These are phyloP conservation scores for Cataglyphis cursor DNA, from an alignment of 2,888 invertebrate species.

Conservation along the genomic window DNA sequence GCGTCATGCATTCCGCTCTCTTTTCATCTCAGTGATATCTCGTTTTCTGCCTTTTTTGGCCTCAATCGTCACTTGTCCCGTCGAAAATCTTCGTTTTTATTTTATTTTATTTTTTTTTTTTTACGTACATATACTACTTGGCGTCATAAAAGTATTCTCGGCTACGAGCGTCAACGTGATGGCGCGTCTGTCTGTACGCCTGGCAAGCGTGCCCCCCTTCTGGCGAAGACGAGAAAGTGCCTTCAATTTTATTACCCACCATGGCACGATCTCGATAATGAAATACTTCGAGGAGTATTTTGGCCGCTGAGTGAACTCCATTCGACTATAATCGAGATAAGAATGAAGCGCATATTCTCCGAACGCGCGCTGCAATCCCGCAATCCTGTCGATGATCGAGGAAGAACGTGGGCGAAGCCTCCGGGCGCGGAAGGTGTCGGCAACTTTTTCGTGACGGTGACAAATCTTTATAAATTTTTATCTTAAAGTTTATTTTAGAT, in stretches of 20 bases:
- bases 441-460: conserved; percentile 43
- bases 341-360: conserved; percentile 65
- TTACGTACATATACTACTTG: conserved; percentile 67
- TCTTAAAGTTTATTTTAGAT: conserved; percentile 39
- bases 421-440: conserved; percentile 56
- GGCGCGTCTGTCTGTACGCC: conserved; percentile 17
- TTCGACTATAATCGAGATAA: conserved; percentile 79
- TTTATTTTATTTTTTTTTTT: conserved; percentile 42
- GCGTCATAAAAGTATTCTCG: conserved; percentile 69
- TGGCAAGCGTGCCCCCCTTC: conserved; percentile 27
- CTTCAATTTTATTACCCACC: conserved; percentile 80
- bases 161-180: conserved; percentile 53
- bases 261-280: conserved; percentile 80
- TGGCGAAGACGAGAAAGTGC: conserved; percentile 63
- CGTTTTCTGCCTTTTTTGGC: conserved; percentile 4
- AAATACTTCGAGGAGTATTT: conserved; percentile 78
- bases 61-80: conserved; percentile 43
- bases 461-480: conserved; percentile 44
- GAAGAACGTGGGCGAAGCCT: conserved; percentile 68
- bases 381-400: conserved; percentile 60
- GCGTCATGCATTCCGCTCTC: conserved; percentile 10
- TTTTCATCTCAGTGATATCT: conserved; percentile 42
- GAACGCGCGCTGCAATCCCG: conserved; percentile 48
- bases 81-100: conserved; percentile 62
- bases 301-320: conserved; percentile 75